Conservation (phyloP, 2,797 vertebrate species). For the Hydrocynus forskahlii region DNA sequence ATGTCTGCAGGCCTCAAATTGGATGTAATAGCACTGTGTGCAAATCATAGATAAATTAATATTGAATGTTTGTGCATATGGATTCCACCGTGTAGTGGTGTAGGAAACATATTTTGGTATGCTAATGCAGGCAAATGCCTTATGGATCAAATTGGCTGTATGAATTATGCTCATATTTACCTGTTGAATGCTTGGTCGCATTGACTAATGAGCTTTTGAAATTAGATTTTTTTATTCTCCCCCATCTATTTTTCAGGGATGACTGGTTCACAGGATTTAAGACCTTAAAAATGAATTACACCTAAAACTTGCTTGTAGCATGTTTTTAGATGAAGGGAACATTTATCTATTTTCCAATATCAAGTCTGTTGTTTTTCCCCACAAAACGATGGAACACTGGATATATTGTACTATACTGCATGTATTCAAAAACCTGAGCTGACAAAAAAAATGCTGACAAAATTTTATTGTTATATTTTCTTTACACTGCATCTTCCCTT, state of each 20-base stretch:
- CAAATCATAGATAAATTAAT: slow-evolving; percentile 26
- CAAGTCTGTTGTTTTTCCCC: background rate
- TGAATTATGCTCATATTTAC: slow-evolving; percentile 75
- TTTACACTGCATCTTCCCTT: no score
- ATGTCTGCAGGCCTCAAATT: background rate
- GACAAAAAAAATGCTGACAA: no score
- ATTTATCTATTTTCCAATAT: slow-evolving; percentile 39
- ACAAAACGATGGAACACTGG: slow-evolving; percentile 2
- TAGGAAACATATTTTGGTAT: slow-evolving; percentile 32
- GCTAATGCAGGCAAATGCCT: slow-evolving; percentile 48
- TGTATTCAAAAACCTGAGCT: background rate
- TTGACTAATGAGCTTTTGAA: slow-evolving; percentile 70
- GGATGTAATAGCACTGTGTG: slow-evolving; percentile 5
- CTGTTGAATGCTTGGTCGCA: slow-evolving; percentile 71
- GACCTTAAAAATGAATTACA: slow-evolving; percentile 38
- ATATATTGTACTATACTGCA: slow-evolving; percentile 13
- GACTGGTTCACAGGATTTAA: slow-evolving; percentile 32
- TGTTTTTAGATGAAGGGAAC: slow-evolving; percentile 11
- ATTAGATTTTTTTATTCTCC: slow-evolving; percentile 67
- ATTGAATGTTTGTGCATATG: slow-evolving; percentile 8
- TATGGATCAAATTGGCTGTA: slow-evolving; percentile 64
- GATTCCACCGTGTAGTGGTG: slow-evolving; percentile 11
- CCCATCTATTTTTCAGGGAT: slow-evolving; percentile 51
- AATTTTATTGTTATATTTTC: no score
- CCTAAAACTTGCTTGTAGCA: slow-evolving; percentile 28